Evolutionary conservation across 2,888 invertebrate genomes (phyloP).

Genomic region (Ophion obscuratus): DNA sequence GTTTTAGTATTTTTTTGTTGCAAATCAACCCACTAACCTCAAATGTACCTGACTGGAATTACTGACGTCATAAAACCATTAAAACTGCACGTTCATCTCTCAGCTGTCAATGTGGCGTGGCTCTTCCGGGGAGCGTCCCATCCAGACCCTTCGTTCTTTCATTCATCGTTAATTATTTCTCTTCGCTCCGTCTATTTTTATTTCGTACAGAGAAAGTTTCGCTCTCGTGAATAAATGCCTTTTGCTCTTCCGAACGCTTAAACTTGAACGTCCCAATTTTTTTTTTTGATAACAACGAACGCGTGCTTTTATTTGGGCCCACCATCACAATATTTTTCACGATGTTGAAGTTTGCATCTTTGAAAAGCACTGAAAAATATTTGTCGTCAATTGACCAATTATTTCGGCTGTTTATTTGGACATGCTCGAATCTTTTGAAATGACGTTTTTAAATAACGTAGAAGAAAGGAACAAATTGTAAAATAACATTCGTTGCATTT

Average conservation of each 20-base stretch:
- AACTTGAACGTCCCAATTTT: not conserved
- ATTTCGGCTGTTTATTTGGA: too few species aligned
- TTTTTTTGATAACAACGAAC: not conserved
- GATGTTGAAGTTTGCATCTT: too few species aligned
- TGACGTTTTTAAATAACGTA: too few species aligned
- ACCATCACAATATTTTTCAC: too few species aligned
- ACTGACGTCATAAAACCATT: slow-evolving; percentile 19
- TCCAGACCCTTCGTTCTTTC: slow-evolving; percentile 22
- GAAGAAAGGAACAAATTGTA: too few species aligned
- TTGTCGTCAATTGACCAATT: too few species aligned
- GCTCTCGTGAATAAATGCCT: slow-evolving; percentile 1
- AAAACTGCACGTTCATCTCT: slow-evolving; percentile 51
- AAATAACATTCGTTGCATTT: too few species aligned
- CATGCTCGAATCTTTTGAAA: too few species aligned
- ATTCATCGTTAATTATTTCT: not conserved
- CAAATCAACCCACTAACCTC: slow-evolving; percentile 3
- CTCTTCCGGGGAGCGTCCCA: slow-evolving; percentile 62
- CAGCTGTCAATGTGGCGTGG: slow-evolving; percentile 34
- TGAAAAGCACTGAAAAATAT: too few species aligned
- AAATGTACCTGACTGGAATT: slow-evolving; percentile 7
- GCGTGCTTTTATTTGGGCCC: too few species aligned
- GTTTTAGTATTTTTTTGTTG: not conserved
- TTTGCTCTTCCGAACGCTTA: not conserved
- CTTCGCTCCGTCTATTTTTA: slow-evolving; percentile 30
- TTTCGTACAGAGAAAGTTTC: not conserved